These are phyloP conservation scores for Drosophila littoralis DNA, from an alignment of 1,140 invertebrate genomes.

Conservation along the genomic window DNA sequence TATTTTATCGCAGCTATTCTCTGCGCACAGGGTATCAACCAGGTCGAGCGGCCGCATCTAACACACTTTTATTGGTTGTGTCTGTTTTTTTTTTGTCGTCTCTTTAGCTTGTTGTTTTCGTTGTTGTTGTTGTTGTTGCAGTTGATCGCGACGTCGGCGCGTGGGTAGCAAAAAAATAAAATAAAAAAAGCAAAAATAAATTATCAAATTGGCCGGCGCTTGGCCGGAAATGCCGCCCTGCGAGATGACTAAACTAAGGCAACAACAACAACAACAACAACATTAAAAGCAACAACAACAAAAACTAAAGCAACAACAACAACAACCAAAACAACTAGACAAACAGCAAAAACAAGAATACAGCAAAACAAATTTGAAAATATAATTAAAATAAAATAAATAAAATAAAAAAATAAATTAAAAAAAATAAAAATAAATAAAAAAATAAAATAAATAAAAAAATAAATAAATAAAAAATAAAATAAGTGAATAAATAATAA, in stretches of 20 bases:
- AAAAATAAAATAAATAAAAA: slow-evolving; percentile 21
- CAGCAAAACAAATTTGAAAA: background rate
- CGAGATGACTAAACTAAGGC: slow-evolving; percentile 32
- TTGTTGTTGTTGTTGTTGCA: slow-evolving; percentile 28
- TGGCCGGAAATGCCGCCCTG: slow-evolving; percentile 48
- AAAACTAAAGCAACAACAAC: slow-evolving; percentile 5
- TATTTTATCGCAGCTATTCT: background rate
- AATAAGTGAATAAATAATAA: no score
- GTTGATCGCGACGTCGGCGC: slow-evolving; percentile 28
- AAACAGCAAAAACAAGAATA: slow-evolving; percentile 12
- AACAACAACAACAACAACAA: slow-evolving; percentile 12
- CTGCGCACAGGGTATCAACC: background rate
- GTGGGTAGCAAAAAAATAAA: slow-evolving; percentile 43
- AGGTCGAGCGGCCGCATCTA: background rate
- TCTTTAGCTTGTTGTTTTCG: slow-evolving; percentile 7
- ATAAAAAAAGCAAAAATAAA: slow-evolving; percentile 30
- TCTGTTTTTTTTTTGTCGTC: background rate
- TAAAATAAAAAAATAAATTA: slow-evolving; percentile 22
- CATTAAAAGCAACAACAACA: background rate
- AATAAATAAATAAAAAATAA: background rate
- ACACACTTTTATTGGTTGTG: background rate
- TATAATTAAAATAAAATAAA: slow-evolving; percentile 14
- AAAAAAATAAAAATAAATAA: slow-evolving; percentile 29
- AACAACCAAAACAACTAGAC: slow-evolving; percentile 8
- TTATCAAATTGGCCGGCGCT: slow-evolving; percentile 41